Base-by-base conservation (phyloP, 2,888 invertebrate species). In the Synanthedon vespiformis region DNA sequence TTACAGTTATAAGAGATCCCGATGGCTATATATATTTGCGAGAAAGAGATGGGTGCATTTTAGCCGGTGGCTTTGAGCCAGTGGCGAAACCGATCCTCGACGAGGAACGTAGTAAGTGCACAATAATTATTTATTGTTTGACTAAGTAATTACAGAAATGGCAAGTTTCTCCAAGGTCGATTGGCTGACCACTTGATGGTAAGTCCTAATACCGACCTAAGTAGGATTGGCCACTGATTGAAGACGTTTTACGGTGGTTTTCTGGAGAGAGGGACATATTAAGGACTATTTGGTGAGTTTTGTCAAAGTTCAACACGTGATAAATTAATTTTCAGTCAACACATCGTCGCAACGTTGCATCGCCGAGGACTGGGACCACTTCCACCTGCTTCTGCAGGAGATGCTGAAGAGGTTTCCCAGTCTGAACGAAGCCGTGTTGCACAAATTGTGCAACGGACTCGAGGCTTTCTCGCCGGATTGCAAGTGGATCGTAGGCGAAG, bases 391-490 rank as follows among this genome's bases (percentile, higher is more conserved):
- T 49, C 88, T 99, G 40, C 95, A 96, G 61, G 92, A 96, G 70
- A 88, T 98, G 62, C 83, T 98, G 47, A 90, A 92, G 59, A 90
- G 98, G 22, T 92, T 97, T 55, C 98, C 99, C 0, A 80, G 88
- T 50, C 89, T 99, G 51, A 91, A 90, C 34, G 88, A 91, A 49
- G 94, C 94, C 0, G 88, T 91, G 8, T 89, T 97, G 13, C 93
- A 96, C 62, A 92, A 92, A 58, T 87, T 99, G 12, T 93, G 93
- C 64, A 97, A 97, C 70, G 94, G 95, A 0, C 93, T 97, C 0
- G 98, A 98, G 81, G 95, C 95, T 2, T 99, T 98, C 82, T 97
- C 98, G 4, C 98, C 99, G 0, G 99, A 99, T 74, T 96, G 97
- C 76, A 95, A 94, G 71, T 96, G 97, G 94, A 95, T 98, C 52